These are phyloP conservation scores for Dasyornis broadbenti DNA, from an alignment of 2,113 vertebrate genomes.

Conservation along the genomic window DNA sequence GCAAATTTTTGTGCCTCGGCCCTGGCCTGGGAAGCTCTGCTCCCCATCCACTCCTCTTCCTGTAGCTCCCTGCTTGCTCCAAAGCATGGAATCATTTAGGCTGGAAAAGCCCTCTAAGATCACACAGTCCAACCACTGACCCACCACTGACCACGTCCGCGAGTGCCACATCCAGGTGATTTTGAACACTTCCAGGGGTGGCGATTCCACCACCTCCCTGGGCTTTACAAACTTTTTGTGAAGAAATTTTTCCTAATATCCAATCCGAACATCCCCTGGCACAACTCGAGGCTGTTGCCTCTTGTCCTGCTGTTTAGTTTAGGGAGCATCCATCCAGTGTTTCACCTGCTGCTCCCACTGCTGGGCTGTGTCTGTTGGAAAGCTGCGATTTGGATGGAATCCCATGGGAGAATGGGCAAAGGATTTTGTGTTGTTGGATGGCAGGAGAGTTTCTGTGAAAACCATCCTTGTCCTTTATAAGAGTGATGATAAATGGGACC, in stretches of 20 bases:
- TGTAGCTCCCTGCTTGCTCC: not conserved
- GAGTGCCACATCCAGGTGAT: accelerated
- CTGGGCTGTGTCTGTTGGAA: not conserved
- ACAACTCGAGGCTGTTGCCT: not conserved
- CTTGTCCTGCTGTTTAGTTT: accelerated
- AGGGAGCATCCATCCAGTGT: not conserved
- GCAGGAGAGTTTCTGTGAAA: not conserved
- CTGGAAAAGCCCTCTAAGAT: not conserved
- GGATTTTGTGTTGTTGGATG: not conserved
- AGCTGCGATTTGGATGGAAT: accelerated
- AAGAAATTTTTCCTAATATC: accelerated
- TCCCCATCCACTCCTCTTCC: not conserved
- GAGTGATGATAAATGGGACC: accelerated
- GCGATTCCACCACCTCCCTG: not conserved
- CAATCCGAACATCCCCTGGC: accelerated
- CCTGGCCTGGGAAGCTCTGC: not conserved
- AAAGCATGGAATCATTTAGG: accelerated
- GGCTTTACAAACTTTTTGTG: accelerated
- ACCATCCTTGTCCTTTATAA: accelerated
- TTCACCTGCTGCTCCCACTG: accelerated
- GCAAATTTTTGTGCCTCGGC: not conserved
- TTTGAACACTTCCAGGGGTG: accelerated
- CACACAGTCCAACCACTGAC: accelerated
- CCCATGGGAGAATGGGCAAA: not conserved
- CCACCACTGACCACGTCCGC: accelerated